phyloP scores from a whole-genome alignment of 2,113 vertebrate genomes.

The Thinocorus orbignyianus region DNA sequence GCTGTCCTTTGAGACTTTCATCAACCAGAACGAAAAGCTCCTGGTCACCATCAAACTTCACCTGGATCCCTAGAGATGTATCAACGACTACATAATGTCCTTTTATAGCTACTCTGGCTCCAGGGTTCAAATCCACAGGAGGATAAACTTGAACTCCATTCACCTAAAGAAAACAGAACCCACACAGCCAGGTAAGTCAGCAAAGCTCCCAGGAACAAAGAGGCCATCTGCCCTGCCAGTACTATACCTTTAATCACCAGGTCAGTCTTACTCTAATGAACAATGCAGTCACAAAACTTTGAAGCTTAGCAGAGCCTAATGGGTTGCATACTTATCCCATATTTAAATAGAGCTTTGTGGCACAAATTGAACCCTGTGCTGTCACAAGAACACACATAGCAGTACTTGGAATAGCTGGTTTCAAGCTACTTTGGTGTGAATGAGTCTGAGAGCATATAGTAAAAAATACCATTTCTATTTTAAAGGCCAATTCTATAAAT shows the following conservation, averaged over 20 bases:
- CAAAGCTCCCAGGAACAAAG: background rate
- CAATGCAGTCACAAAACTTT: background rate
- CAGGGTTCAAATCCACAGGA: conserved; percentile 7
- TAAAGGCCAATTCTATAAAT: background rate
- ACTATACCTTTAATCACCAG: background rate
- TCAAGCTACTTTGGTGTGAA: background rate
- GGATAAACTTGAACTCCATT: conserved; percentile 21
- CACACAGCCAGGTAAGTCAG: background rate
- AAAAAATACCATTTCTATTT: background rate
- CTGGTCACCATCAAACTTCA: conserved; percentile 70
- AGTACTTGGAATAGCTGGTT: background rate
- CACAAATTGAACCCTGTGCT: background rate
- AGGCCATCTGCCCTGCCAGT: background rate
- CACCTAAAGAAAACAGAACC: conserved; percentile 34
- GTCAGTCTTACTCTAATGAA: background rate
- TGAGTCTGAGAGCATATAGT: background rate
- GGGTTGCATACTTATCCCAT: background rate
- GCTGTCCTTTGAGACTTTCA: conserved; percentile 62
- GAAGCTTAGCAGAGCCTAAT: background rate
- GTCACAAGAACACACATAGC: background rate
- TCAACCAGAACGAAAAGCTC: conserved; percentile 73
- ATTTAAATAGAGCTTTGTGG: background rate
- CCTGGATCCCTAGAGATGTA: conserved; percentile 49
- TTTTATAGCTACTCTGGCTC: background rate
- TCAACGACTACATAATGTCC: conserved; percentile 16